Percentiles rank a stretch among this genome's conserved stretches.
Evolutionary conservation across 2,797 vertebrate genomes (phyloP).

Genomic region (Coluber constrictor): DNA sequence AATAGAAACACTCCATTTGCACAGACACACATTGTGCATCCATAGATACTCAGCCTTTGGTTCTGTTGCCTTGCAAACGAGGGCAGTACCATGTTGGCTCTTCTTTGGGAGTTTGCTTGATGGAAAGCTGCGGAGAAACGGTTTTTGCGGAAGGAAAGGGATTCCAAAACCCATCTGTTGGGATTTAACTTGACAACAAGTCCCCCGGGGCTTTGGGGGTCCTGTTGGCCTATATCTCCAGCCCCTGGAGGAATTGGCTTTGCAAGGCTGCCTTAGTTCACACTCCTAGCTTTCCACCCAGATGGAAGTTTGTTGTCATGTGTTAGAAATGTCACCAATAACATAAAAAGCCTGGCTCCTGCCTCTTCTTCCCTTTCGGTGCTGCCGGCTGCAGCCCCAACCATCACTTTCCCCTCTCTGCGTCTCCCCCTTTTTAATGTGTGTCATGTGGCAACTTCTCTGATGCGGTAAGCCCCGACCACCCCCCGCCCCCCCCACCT

Average conservation of each 20-base stretch:
- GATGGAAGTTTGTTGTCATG: slow-evolving; percentile 93
- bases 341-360: slow-evolving; percentile 84
- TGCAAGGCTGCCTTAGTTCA: slow-evolving; percentile 73
- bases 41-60: slow-evolving; percentile 16
- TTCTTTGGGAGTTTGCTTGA: slow-evolving; percentile 51
- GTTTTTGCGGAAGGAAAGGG: slow-evolving; percentile 13
- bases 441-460: slow-evolving; percentile 85
- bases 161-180: slow-evolving; percentile 35
- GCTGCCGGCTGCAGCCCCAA: slow-evolving; percentile 76
- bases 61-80: slow-evolving; percentile 40
- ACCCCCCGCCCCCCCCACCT: background rate
- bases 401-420: slow-evolving; percentile 65
- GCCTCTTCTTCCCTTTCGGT: slow-evolving; percentile 77
- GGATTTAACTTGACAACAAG: slow-evolving; percentile 54
- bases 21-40: background rate
- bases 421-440: slow-evolving; percentile 68
- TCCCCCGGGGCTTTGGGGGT: slow-evolving; percentile 79
- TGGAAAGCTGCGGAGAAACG: slow-evolving; percentile 28
- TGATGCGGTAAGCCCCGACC: slow-evolving; percentile 74
- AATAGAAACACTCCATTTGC: background rate
- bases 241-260: slow-evolving; percentile 75
- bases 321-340: slow-evolving; percentile 89
- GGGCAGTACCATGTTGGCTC: slow-evolving; percentile 60
- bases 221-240: slow-evolving; percentile 70
- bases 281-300: slow-evolving; percentile 78